These are phyloP conservation scores for Pelecanus crispus DNA, from an alignment of 2,113 vertebrate species.

Conservation along the genomic window DNA sequence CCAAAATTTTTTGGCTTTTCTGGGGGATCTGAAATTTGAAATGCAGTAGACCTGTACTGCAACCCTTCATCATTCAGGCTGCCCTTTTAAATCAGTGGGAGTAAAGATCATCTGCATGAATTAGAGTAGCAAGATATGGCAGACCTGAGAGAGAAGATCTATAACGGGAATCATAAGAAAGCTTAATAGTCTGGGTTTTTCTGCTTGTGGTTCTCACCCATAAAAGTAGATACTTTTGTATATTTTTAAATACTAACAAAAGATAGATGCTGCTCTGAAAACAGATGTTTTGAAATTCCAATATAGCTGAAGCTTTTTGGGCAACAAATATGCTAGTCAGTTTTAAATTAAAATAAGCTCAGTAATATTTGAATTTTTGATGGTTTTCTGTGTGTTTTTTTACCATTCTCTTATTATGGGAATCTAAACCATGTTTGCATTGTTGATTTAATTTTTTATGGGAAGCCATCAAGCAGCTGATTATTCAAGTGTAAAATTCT, in stretches of 20 bases:
- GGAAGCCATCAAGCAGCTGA: conserved; percentile 8
- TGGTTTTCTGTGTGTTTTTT: background rate
- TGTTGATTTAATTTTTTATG: conserved; percentile 52
- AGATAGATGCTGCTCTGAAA: background rate
- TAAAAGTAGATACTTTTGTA: background rate
- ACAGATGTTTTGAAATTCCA: background rate
- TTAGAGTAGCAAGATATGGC: background rate
- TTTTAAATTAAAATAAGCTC: background rate
- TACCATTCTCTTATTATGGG: background rate
- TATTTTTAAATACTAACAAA: background rate
- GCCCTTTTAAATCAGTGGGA: background rate
- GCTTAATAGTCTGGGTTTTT: background rate
- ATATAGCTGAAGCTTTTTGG: background rate
- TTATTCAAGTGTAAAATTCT: conserved; percentile 55
- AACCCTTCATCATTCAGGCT: background rate
- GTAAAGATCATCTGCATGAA: background rate
- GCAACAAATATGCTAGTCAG: background rate
- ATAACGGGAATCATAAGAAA: background rate
- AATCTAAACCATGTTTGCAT: conserved; percentile 34
- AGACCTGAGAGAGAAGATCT: background rate
- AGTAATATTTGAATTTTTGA: background rate
- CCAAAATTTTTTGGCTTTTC: background rate
- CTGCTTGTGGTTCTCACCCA: background rate
- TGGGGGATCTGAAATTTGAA: background rate
- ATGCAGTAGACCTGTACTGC: background rate